A percentile compares a stretch with the other conserved stretches of the same genome.
Evolutionary conservation across 2,113 vertebrate genomes (phyloP).

Genomic region (Tragelaphus scriptus): DNA sequence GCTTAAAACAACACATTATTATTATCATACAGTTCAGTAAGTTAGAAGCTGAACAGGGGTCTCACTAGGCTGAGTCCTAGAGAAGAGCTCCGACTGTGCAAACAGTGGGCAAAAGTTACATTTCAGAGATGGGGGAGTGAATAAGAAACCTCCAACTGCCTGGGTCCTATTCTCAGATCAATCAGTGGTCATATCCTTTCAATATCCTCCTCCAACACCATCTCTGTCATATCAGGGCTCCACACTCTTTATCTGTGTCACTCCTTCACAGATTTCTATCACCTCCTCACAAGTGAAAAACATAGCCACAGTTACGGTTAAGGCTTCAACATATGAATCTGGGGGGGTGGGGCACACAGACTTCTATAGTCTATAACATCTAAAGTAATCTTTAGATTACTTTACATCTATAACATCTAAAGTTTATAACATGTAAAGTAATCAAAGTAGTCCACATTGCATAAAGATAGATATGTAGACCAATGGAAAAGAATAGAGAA

Average conservation of each 20-base stretch:
- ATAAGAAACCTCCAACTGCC: neutral
- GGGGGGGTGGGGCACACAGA: neutral
- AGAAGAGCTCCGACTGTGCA: neutral
- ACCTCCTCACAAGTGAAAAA: neutral
- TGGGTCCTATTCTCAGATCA: neutral
- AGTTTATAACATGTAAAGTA: neutral
- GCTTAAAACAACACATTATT: neutral
- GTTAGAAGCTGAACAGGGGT: neutral
- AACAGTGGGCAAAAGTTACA: neutral
- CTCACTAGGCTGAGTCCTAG: neutral
- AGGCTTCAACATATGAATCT: neutral
- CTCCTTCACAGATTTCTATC: neutral
- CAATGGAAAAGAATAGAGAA: neutral
- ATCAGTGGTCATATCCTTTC: neutral
- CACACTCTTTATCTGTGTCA: neutral
- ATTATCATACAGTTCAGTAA: neutral
- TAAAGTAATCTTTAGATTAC: neutral
- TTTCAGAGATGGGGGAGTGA: neutral
- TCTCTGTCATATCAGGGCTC: neutral
- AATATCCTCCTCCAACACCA: neutral
- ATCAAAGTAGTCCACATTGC: neutral
- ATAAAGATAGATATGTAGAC: neutral
- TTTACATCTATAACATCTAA: neutral
- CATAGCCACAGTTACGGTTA: neutral
- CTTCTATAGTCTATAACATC: neutral